Base-by-base conservation (phyloP, 2,888 invertebrate species). In the Dione juno region DNA sequence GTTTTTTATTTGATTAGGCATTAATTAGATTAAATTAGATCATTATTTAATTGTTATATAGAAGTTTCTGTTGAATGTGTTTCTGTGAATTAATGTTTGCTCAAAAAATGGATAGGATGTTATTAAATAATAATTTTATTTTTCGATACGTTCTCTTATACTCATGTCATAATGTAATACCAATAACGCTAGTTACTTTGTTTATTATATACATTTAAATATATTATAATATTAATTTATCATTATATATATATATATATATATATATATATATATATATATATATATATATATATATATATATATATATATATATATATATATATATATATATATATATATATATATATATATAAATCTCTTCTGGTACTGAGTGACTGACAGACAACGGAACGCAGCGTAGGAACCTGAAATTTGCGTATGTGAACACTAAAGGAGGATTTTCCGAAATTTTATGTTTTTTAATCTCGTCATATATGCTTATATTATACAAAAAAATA, bases 1-100 rank as follows among this genome's bases (percentile, higher is more conserved):
- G n/a, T n/a, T n/a, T 59, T 35, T 41, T 40, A 41, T 58, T 59
- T 59, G 43, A 59, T 59, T 43, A 59, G 59, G 28, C 6, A 43
- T 13, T 59, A 59, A n/a, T n/a, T n/a, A n/a, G n/a, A n/a, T n/a
- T n/a, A 43, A 9, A 43, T 59, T n/a, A 59, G 28, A 16, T 35
- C 28, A 61, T 43, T 43, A 43, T 61, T 28, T 41, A 21, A 59
- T 41, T 21, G 0, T 59, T 14, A 41, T 21, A 59, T n/a, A 5
- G 21, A 10, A n/a, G 21, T n/a, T 19, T 19, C 50, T 11, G 6
- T 8, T 14, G 41, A 43, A 21, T 14, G n/a, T n/a, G n/a, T n/a
- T n/a, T n/a, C n/a, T n/a, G n/a, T n/a, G n/a, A n/a, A n/a, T n/a
- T n/a, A n/a, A n/a, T n/a, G 0, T 37, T 57, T 57, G 37, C 35